Evolutionary conservation across 1,140 invertebrate genomes (phyloP).

Genomic region (Myzus persicae): DNA sequence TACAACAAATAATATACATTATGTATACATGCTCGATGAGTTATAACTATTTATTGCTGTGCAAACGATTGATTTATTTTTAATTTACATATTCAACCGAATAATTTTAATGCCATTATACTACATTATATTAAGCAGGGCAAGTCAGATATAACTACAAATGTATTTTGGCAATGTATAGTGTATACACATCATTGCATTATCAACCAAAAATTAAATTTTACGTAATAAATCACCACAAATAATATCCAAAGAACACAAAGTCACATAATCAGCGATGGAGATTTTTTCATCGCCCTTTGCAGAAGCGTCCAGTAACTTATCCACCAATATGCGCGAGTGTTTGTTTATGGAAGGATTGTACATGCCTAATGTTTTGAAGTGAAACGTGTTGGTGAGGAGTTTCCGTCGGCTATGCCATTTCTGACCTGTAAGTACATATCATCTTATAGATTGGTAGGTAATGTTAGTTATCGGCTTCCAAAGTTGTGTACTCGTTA

Average conservation of each 20-base stretch:
- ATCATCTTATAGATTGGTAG: background rate
- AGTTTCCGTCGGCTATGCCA: constrained; percentile 72
- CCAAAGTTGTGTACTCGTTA: too few species aligned
- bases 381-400: constrained; percentile 75
- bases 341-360: constrained; percentile 71
- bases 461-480: background rate
- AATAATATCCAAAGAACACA: constrained; percentile 85
- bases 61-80: too few species aligned
- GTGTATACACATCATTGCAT: background rate
- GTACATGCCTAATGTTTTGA: constrained; percentile 73
- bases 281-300: constrained; percentile 66
- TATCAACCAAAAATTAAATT: background rate
- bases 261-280: constrained; percentile 77
- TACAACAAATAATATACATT: constrained; percentile 53
- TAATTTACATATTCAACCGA: too few species aligned
- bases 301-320: constrained; percentile 65
- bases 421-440: constrained; percentile 63
- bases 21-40: too few species aligned
- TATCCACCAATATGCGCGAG: constrained; percentile 69
- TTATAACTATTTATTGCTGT: too few species aligned
- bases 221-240: constrained; percentile 71
- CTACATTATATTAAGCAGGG: too few species aligned
- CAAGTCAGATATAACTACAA: too few species aligned
- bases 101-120: too few species aligned
- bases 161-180: too few species aligned